Evolutionary conservation across 2,113 vertebrate genomes (phyloP).

Genomic region (Okapia johnstoni): DNA sequence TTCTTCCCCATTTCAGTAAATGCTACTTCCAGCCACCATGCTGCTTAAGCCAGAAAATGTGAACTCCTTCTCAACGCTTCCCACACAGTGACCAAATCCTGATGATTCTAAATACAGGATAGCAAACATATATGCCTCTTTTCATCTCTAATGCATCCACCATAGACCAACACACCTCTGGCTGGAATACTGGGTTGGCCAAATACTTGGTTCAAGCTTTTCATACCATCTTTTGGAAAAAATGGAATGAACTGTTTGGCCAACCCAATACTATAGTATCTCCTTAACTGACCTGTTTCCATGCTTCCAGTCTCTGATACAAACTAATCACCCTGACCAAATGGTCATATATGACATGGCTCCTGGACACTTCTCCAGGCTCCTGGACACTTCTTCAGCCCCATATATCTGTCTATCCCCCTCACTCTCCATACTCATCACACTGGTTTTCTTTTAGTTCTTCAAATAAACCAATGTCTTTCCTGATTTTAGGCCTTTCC

Average conservation of each 20-base stretch:
- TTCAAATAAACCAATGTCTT: not conserved
- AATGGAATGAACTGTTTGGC: not conserved
- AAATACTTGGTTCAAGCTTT: not conserved
- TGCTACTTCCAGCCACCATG: not conserved
- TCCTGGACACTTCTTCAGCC: not conserved
- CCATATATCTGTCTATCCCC: not conserved
- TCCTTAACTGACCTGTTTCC: not conserved
- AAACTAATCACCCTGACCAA: not conserved
- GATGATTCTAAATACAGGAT: not conserved
- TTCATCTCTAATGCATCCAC: not conserved
- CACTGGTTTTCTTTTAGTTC: not conserved
- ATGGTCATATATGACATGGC: not conserved
- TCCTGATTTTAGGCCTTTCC: not conserved
- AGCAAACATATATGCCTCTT: not conserved
- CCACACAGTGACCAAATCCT: not conserved
- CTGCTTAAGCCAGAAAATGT: not conserved
- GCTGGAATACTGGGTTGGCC: not conserved
- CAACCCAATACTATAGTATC: not conserved
- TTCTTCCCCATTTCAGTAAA: not conserved
- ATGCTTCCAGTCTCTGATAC: not conserved
- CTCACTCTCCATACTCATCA: not conserved
- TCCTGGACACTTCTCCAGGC: not conserved
- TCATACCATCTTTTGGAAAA: not conserved
- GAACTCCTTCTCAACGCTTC: not conserved
- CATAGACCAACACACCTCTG: not conserved